Percentiles rank a stretch among this genome's conserved stretches.
Conservation (phyloP, 2,113 vertebrate species). For the Neofelis nebulosa region DNA sequence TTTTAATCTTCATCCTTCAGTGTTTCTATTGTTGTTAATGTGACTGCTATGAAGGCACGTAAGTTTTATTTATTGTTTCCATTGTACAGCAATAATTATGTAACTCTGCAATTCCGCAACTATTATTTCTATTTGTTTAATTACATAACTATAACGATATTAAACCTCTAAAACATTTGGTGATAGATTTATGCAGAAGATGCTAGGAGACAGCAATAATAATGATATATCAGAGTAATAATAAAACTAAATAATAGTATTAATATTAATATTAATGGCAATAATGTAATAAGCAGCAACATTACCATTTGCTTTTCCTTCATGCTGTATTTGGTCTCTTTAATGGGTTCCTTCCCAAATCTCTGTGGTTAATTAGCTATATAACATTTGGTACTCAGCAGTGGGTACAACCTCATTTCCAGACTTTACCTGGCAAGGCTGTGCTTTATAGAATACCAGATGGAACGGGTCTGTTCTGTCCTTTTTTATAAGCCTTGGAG, state of each 20-base stretch:
- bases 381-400: constrained; percentile 78
- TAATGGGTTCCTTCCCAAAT: constrained; percentile 73
- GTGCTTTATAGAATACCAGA: constrained; percentile 60
- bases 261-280: constrained; percentile 80
- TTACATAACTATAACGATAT: constrained; percentile 77
- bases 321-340: constrained; percentile 63
- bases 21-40: constrained; percentile 76
- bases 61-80: constrained; percentile 77
- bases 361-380: constrained; percentile 74
- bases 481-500: constrained; percentile 24
- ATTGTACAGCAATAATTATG: constrained; percentile 72
- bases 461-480: constrained; percentile 55
- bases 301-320: constrained; percentile 50
- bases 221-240: constrained; percentile 75
- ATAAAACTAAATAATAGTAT: constrained; percentile 76
- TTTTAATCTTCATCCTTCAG: constrained; percentile 67
- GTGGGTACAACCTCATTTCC: constrained; percentile 73
- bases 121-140: constrained; percentile 83
- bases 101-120: constrained; percentile 73
- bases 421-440: constrained; percentile 73
- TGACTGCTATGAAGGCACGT: constrained; percentile 64
- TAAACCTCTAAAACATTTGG: constrained; percentile 77
- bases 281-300: constrained; percentile 62
- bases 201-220: constrained; percentile 66
- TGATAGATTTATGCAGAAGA: constrained; percentile 75